These are phyloP conservation scores for Camponotus pennsylvanicus DNA, from an alignment of 1,140 invertebrate species.

Conservation along the genomic window DNA sequence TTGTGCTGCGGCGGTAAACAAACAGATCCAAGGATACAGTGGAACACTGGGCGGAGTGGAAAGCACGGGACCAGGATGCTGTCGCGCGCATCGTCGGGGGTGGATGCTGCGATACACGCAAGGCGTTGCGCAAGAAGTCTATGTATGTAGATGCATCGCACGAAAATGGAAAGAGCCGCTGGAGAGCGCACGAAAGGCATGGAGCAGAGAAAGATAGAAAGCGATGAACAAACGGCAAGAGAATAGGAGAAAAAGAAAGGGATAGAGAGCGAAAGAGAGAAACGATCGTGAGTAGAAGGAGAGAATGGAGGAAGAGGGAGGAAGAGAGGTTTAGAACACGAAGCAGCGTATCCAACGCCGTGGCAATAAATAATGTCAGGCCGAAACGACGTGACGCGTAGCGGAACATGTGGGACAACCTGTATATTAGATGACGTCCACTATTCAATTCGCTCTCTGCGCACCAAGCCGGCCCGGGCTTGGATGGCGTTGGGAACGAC, in stretches of 20 bases:
- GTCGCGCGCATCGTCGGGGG: slow-evolving; percentile 41
- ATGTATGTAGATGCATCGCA: slow-evolving; percentile 31
- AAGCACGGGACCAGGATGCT: slow-evolving; percentile 40
- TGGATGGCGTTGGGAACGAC: slow-evolving; percentile 71
- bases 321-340: slow-evolving; percentile 17
- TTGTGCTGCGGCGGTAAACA: slow-evolving; percentile 64
- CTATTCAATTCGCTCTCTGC: slow-evolving; percentile 77
- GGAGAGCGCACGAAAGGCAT: slow-evolving; percentile 20
- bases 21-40: slow-evolving; percentile 68
- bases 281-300: neutral
- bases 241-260: neutral
- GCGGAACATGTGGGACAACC: slow-evolving; percentile 79
- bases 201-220: slow-evolving; percentile 45
- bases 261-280: slow-evolving; percentile 17
- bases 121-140: slow-evolving; percentile 62
- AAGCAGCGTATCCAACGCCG: slow-evolving; percentile 41
- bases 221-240: slow-evolving; percentile 7
- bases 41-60: slow-evolving; percentile 16
- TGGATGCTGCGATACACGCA: slow-evolving; percentile 56
- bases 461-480: slow-evolving; percentile 43
- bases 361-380: slow-evolving; percentile 72
- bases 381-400: slow-evolving; percentile 73
- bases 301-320: neutral
- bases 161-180: slow-evolving; percentile 35
- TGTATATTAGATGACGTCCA: slow-evolving; percentile 82